Conservation (phyloP, 2,888 invertebrate species). For the Dasypolia templi region DNA sequence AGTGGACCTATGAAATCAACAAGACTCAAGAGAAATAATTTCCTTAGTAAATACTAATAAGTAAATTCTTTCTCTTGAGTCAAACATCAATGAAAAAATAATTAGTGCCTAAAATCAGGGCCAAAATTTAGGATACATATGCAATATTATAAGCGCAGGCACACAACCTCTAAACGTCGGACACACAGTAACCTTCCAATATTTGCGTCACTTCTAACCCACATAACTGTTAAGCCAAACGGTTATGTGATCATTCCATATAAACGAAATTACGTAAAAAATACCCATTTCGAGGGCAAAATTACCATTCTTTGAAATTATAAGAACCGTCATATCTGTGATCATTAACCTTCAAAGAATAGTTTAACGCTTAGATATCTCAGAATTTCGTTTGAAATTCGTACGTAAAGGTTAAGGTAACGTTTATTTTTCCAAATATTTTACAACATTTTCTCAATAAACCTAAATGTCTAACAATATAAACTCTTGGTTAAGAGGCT, state of each 20-base stretch:
- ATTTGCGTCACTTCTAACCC: slow-evolving; percentile 14
- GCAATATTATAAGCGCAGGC: neutral
- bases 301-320: slow-evolving; percentile 17
- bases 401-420: neutral
- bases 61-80: too few species aligned
- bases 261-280: slow-evolving; percentile 17
- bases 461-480: neutral
- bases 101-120: neutral
- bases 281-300: slow-evolving; percentile 11
- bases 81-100: neutral
- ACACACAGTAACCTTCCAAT: slow-evolving; percentile 8
- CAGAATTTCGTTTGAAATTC: slow-evolving; percentile 6
- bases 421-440: slow-evolving; percentile 7
- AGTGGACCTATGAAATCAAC: neutral
- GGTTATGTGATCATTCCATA: slow-evolving; percentile 19
- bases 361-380: neutral
- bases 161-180: neutral
- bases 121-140: neutral
- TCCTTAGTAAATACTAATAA: neutral
- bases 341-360: slow-evolving; percentile 12
- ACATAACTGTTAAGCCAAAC: slow-evolving; percentile 24
- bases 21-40: neutral
- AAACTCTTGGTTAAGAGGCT: neutral
- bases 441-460: slow-evolving; percentile 8
- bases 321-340: slow-evolving; percentile 3